phyloP scores from a whole-genome alignment of 2,113 vertebrate species.

The Regulus satrapa region DNA sequence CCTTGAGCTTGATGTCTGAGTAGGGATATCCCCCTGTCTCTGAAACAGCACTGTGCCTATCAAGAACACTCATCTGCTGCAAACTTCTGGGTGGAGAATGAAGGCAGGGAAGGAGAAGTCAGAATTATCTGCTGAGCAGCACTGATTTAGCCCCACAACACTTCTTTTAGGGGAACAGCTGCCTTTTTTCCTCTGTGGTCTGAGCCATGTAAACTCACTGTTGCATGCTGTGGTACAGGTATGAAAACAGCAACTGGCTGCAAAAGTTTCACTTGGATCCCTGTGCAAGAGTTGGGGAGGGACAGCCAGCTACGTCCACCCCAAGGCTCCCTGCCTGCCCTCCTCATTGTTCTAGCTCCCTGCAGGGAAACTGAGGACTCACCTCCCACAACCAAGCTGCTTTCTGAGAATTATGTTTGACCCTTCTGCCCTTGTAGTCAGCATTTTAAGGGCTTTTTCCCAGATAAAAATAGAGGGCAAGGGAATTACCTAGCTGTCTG shows the following conservation, averaged over 20 bases:
- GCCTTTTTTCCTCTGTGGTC: neutral
- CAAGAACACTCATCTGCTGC: neutral
- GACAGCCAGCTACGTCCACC: neutral
- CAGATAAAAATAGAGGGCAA: neutral
- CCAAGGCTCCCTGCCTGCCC: neutral
- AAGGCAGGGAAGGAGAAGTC: neutral
- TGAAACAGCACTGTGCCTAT: neutral
- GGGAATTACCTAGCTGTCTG: neutral
- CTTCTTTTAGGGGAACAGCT: neutral
- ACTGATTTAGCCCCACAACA: neutral
- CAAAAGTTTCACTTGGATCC: neutral
- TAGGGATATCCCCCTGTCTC: neutral
- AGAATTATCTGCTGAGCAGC: neutral
- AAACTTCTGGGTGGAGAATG: neutral
- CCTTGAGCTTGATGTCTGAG: neutral
- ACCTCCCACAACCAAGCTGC: neutral
- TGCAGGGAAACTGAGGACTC: neutral
- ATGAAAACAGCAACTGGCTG: neutral
- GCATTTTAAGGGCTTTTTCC: neutral
- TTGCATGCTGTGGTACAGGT: neutral
- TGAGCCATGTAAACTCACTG: neutral
- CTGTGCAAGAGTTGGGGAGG: fast-evolving
- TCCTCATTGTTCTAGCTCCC: neutral
- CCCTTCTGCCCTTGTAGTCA: neutral
- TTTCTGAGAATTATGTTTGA: neutral